phyloP scores from a whole-genome alignment of 2,797 vertebrate species.

The Lemur catta region DNA sequence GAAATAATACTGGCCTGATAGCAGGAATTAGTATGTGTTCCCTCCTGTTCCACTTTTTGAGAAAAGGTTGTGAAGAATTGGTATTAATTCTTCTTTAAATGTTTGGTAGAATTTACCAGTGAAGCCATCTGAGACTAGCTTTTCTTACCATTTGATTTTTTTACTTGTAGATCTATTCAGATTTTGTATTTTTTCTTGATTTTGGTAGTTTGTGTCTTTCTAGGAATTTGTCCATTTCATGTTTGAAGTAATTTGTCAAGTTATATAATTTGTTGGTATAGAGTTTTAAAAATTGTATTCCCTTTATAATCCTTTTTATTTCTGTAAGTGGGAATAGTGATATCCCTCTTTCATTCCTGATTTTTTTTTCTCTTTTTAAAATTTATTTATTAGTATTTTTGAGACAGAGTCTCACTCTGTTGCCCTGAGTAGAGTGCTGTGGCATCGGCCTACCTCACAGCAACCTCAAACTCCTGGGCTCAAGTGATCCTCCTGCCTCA shows the following conservation, averaged over 20 bases:
- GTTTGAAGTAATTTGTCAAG: neutral
- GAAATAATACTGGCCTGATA: neutral
- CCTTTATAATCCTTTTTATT: neutral
- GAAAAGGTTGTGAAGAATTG: neutral
- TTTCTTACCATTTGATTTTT: neutral
- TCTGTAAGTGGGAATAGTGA: neutral
- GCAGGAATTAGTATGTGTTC: neutral
- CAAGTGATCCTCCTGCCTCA: too few species aligned
- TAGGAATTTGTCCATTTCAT: neutral
- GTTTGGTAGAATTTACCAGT: neutral
- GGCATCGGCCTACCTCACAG: too few species aligned
- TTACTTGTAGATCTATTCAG: neutral
- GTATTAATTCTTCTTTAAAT: neutral
- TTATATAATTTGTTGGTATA: neutral
- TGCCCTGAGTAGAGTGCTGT: too few species aligned
- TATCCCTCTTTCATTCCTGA: neutral
- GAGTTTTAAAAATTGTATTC: neutral
- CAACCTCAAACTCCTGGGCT: too few species aligned
- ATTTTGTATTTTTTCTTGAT: neutral
- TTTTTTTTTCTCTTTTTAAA: neutral
- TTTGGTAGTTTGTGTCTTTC: neutral
- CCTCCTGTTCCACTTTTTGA: neutral
- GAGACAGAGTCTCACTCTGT: too few species aligned
- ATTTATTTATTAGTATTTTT: too few species aligned
- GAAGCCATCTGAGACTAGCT: neutral